Conservation (phyloP, 1,140 invertebrate species). For the Drosophila persimilis region DNA sequence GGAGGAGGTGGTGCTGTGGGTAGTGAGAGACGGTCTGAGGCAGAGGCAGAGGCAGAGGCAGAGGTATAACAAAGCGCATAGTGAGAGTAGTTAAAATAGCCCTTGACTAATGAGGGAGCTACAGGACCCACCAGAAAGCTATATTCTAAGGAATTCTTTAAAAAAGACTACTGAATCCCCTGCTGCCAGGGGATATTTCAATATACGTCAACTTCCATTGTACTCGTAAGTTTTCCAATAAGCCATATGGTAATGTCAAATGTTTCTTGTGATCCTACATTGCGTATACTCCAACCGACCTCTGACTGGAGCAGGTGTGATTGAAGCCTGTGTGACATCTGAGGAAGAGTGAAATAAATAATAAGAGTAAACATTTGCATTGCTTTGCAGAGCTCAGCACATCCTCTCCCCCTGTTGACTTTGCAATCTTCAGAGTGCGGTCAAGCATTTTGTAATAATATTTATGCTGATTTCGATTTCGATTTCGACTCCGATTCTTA, state of each 20-base stretch:
- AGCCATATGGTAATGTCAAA: constrained; percentile 61
- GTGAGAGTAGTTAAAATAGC: too few relatives aligned
- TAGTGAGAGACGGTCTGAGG: too few relatives aligned
- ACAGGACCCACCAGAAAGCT: too few relatives aligned
- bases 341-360: constrained; percentile 10
- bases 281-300: background rate
- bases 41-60: background rate
- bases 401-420: constrained; percentile 44
- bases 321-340: constrained; percentile 40
- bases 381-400: constrained; percentile 58
- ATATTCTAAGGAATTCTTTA: too few relatives aligned
- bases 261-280: constrained; percentile 21
- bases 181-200: constrained; percentile 25
- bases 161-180: too few relatives aligned
- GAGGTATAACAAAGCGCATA: background rate
- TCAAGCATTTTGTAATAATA: constrained; percentile 66
- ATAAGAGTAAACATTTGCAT: constrained; percentile 44
- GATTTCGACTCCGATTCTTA: constrained; percentile 10
- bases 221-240: constrained; percentile 34
- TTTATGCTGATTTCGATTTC: constrained; percentile 48
- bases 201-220: constrained; percentile 51
- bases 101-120: background rate
- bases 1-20: background rate
- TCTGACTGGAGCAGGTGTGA: constrained; percentile 47
- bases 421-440: constrained; percentile 60